Evolutionary conservation across 1,140 invertebrate species (phyloP).

Genomic region (Trachymyrmex cornetzi): DNA sequence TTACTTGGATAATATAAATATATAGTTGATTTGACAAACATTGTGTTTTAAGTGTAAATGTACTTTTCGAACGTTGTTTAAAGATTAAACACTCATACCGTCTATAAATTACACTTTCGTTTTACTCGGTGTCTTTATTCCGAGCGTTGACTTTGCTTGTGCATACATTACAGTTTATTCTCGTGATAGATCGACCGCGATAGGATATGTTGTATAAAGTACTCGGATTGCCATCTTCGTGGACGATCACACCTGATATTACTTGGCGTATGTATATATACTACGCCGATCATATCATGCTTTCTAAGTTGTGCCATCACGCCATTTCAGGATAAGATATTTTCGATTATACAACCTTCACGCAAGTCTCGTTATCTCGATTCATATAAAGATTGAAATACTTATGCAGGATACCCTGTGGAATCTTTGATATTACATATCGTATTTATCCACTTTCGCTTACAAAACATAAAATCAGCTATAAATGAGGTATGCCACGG

Average conservation of each 20-base stretch:
- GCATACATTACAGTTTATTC: slow-evolving; percentile 39
- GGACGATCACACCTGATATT: slow-evolving; percentile 40
- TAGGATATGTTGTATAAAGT: slow-evolving; percentile 13
- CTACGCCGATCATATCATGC: neutral
- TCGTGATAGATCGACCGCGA: slow-evolving; percentile 43
- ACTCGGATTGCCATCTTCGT: slow-evolving; percentile 2
- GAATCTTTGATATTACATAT: neutral
- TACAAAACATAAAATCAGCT: neutral
- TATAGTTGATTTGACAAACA: neutral
- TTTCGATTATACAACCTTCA: neutral
- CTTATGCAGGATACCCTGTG: neutral
- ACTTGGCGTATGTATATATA: slow-evolving; percentile 1
- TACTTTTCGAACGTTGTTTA: neutral
- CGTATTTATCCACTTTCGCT: neutral
- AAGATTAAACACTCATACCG: neutral
- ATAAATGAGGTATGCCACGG: neutral
- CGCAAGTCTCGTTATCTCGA: neutral
- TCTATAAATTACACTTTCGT: slow-evolving; percentile 25
- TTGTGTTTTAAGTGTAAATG: neutral
- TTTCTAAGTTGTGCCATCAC: neutral
- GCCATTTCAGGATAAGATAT: neutral
- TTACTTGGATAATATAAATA: neutral
- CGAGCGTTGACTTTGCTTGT: slow-evolving; percentile 55
- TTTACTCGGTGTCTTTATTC: slow-evolving; percentile 19
- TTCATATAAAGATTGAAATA: slow-evolving; percentile 10